Conservation (phyloP, 2,888 invertebrate genomes). For the Tinea semifulvella region DNA sequence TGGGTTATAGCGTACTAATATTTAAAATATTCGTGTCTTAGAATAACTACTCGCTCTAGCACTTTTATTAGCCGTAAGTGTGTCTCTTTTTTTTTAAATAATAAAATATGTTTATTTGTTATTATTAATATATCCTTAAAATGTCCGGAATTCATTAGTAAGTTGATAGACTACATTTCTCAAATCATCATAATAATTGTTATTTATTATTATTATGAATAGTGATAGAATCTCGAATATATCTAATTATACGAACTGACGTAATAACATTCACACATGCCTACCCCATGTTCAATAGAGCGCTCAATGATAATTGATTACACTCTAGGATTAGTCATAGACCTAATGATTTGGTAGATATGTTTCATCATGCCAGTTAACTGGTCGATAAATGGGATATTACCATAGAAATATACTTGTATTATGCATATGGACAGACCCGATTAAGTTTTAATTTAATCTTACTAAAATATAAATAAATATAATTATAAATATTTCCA, state of each 20-base stretch:
- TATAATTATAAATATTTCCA: too few species aligned
- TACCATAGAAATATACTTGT: too few species aligned
- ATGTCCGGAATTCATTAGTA: conserved; percentile 15
- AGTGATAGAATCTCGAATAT: background rate
- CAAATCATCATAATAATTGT: background rate
- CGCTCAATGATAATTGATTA: conserved; percentile 6
- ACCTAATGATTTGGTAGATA: conserved; percentile 10
- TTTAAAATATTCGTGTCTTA: too few species aligned
- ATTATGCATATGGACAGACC: too few species aligned
- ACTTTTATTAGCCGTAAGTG: too few species aligned
- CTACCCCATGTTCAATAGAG: conserved; percentile 4
- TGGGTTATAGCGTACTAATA: too few species aligned
- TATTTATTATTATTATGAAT: background rate
- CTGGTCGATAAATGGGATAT: conserved; percentile 22
- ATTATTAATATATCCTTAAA: too few species aligned
- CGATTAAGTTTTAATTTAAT: too few species aligned
- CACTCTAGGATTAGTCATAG: conserved; percentile 8
- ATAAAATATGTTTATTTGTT: too few species aligned
- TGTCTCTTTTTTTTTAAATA: too few species aligned
- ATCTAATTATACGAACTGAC: background rate
- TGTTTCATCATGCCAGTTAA: conserved; percentile 10
- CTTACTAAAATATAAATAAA: too few species aligned
- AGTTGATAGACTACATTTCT: background rate
- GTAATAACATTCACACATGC: conserved; percentile 7
- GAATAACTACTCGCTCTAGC: too few species aligned